Base-by-base conservation (phyloP, 2,888 invertebrate species). In the Heliconius charithonia region DNA sequence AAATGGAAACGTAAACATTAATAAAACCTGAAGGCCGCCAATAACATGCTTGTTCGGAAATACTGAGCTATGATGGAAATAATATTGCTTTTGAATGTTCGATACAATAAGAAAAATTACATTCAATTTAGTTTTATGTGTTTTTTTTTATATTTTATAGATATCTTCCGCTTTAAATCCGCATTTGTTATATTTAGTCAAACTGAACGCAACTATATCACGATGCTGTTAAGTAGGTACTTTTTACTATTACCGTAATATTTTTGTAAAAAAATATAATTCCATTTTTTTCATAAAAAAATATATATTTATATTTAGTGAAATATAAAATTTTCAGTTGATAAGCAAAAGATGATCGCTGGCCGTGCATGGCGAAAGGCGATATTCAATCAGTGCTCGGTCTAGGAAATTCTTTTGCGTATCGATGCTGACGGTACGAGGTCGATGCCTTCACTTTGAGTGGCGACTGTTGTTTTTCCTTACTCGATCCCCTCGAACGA, bases 391-490 rank as follows among this genome's bases (percentile, higher is more conserved):
- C 77, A 77, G 51, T 79, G 25, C 27, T 75, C 32, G 76, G 75
- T 77, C 77, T 81, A 79, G 75, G 78, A 79, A 80, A 79, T 80
- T 80, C 79, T 80, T 79, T 81, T 80, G 80, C 80, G 51, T 77
- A 80, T 76, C 74, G 72, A 79, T 75, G 80, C 76, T 81, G 77
- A 81, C 76, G 80, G 80, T 77, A 79, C 79, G 81, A 80, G 81
- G 83, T 81, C 80, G 81, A 80, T 82, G 81, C 71, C 81, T 83
- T 79, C 80, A 56, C 71, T 69, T 59, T 29, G 22, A 62, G 69
- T 27, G 59, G 72, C 77, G 56, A 72, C 73, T 74, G 73, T 78
- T 78, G 66, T 74, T 67, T 72, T 72, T 66, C 72, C 74, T 76
- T 71, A 76, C 80, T 70, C 79, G 79, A 79, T 77, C 79, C 77